phyloP scores from a whole-genome alignment of 2,888 invertebrate genomes.

The Busseola fusca region DNA sequence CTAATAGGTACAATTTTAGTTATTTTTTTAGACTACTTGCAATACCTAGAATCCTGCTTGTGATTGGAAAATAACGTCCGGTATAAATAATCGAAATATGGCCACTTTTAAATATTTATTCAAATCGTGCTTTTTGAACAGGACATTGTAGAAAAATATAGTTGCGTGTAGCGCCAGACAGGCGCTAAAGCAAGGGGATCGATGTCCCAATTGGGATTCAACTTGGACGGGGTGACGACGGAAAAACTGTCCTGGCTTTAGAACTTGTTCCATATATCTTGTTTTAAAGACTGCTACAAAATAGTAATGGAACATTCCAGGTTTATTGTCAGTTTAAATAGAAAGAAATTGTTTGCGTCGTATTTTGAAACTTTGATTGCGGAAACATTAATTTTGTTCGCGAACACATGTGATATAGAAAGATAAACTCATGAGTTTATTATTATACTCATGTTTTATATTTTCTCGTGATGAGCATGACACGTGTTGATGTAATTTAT shows the following conservation, averaged over 20 bases:
- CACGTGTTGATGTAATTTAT: slow-evolving; percentile 25
- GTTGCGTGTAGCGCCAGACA: slow-evolving; percentile 75
- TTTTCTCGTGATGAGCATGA: slow-evolving; percentile 23
- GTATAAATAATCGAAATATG: neutral
- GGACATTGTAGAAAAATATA: slow-evolving; percentile 62
- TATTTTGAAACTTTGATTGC: slow-evolving; percentile 45
- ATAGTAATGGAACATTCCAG: slow-evolving; percentile 44
- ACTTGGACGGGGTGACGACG: slow-evolving; percentile 71
- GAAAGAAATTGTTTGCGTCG: slow-evolving; percentile 12
- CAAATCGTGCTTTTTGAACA: slow-evolving; percentile 60
- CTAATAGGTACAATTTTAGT: neutral
- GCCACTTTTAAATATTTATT: slow-evolving; percentile 12
- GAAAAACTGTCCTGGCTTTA: slow-evolving; percentile 66
- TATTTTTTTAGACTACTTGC: too few species aligned
- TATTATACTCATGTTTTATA: slow-evolving; percentile 31
- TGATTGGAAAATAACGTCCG: neutral
- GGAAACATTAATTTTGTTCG: slow-evolving; percentile 55
- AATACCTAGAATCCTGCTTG: neutral
- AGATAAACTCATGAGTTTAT: slow-evolving; percentile 40
- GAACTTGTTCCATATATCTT: slow-evolving; percentile 60
- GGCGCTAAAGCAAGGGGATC: slow-evolving; percentile 75
- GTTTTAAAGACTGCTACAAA: slow-evolving; percentile 53
- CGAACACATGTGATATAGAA: slow-evolving; percentile 24
- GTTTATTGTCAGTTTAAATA: slow-evolving; percentile 53
- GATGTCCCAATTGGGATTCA: slow-evolving; percentile 80